These are phyloP conservation scores for Malthinus seriepunctatus DNA, from an alignment of 2,888 invertebrate genomes.

Conservation along the genomic window DNA sequence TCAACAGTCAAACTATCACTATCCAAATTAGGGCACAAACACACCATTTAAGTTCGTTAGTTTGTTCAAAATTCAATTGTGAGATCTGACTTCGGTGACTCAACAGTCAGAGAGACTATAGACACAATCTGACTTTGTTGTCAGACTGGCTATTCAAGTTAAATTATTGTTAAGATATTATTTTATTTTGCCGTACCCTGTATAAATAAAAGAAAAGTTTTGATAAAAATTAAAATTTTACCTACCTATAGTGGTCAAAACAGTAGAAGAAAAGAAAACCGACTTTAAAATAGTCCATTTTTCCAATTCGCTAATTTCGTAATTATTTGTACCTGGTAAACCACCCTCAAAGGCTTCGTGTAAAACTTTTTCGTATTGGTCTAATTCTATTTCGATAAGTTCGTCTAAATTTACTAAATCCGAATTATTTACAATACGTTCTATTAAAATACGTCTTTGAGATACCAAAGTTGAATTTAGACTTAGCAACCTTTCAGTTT, in stretches of 20 bases:
- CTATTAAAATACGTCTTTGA: slow-evolving; percentile 63
- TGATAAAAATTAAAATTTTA: background rate
- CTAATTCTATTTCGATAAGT: slow-evolving; percentile 60
- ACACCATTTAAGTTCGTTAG: too few relatives aligned
- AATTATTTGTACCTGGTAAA: slow-evolving; percentile 7
- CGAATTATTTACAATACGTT: slow-evolving; percentile 64
- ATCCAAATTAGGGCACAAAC: too few relatives aligned
- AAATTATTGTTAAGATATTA: too few relatives aligned
- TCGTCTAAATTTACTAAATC: slow-evolving; percentile 61
- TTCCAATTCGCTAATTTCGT: slow-evolving; percentile 48
- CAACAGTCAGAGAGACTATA: too few relatives aligned
- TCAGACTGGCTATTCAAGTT: too few relatives aligned
- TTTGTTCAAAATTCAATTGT: too few relatives aligned
- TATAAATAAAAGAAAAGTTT: too few relatives aligned
- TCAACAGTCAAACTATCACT: too few relatives aligned
- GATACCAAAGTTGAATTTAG: slow-evolving; percentile 53
- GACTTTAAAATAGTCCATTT: slow-evolving; percentile 84
- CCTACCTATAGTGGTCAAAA: slow-evolving; percentile 87
- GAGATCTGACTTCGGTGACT: too few relatives aligned
- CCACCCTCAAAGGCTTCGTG: slow-evolving; percentile 65
- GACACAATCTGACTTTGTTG: too few relatives aligned
- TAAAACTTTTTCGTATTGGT: slow-evolving; percentile 63
- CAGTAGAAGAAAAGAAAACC: slow-evolving; percentile 88
- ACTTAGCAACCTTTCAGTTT: slow-evolving; percentile 64
- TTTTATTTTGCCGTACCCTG: too few relatives aligned